Base-by-base conservation (phyloP, 2,888 invertebrate genomes). In the Lasiommata megera region DNA sequence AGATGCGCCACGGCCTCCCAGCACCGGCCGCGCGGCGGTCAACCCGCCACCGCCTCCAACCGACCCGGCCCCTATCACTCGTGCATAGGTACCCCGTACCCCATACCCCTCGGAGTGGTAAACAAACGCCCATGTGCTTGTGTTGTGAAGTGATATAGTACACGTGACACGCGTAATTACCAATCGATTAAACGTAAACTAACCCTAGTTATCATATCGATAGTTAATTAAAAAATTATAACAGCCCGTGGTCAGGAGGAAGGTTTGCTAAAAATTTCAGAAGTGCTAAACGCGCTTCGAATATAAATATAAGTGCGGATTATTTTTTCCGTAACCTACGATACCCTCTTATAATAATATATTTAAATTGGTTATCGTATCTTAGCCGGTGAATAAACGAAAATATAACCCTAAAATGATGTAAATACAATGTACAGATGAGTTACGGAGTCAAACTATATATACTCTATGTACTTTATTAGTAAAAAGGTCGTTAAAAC, bases 1-100 rank as follows among this genome's bases (percentile, higher is more conserved):
- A 72, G 63, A 77, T 76, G 80, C 76, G 69, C 67, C 71, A 65
- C 74, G 71, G 70, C 69, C 72, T 61, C 73, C 63, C 69, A 62
- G 67, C 70, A 69, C 71, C 79, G 75, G 77, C 75, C 76, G 76
- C 76, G 77, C 72, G 77, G 75, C 79, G 78, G 77, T 70, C 68
- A 64, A 68, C 73, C 77, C 79, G 72, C 74, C 72, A 74, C 69
- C 70, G 71, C 71, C 68, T 69, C 67, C 67, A 63, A 44, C 52
- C 34, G 65, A 23, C 34, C 56, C 40, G n/a, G 36, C 56, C 37
- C 43, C 41, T 37, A 38, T 51, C 56, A 29, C 43, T 67, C 66
- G 55, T 61, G 52, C 54, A 55, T 53, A 57, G 56, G 61, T 63
- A 54, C 46, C 66, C 57, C 57, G 55, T 56, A 61, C 64, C 66